These are phyloP conservation scores for Brachylomia viminalis DNA, from an alignment of 2,888 invertebrate genomes.

Conservation along the genomic window DNA sequence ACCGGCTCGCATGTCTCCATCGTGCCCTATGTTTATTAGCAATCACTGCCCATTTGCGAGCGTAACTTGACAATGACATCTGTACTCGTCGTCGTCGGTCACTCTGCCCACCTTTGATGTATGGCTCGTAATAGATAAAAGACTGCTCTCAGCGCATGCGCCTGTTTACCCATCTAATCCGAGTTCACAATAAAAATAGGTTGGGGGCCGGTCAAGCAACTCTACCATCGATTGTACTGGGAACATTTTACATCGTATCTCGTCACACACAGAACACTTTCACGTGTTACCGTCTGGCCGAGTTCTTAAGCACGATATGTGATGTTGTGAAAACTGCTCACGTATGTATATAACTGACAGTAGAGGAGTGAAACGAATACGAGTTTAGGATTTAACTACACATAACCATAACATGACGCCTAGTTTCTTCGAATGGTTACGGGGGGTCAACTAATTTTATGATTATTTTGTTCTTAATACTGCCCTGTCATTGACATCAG, in stretches of 20 bases:
- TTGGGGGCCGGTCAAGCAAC: slow-evolving; percentile 82
- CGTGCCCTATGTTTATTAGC: slow-evolving; percentile 48
- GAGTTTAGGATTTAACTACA: slow-evolving; percentile 16
- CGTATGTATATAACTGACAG: slow-evolving; percentile 38
- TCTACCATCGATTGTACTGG: slow-evolving; percentile 75
- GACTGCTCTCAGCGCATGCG: slow-evolving; percentile 73
- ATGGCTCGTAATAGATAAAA: slow-evolving; percentile 67
- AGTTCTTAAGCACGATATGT: slow-evolving; percentile 51
- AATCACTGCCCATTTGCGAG: slow-evolving; percentile 39
- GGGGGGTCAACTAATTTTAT: not conserved
- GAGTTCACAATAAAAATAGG: slow-evolving; percentile 84
- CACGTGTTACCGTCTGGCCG: slow-evolving; percentile 46
- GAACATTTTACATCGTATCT: slow-evolving; percentile 60
- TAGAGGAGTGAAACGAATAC: slow-evolving; percentile 29
- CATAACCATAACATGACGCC: no score
- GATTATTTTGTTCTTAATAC: slow-evolving; percentile 11
- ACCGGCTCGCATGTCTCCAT: slow-evolving; percentile 57
- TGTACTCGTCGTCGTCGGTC: slow-evolving; percentile 19
- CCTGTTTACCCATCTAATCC: slow-evolving; percentile 78
- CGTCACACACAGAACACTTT: slow-evolving; percentile 56
- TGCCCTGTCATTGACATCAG: slow-evolving; percentile 28
- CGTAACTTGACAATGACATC: slow-evolving; percentile 61
- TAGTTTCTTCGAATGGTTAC: no score
- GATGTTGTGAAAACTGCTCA: slow-evolving; percentile 51
- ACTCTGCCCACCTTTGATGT: slow-evolving; percentile 67